Evolutionary conservation across 2,113 vertebrate genomes (phyloP).

Genomic region (Lagopus leucura): DNA sequence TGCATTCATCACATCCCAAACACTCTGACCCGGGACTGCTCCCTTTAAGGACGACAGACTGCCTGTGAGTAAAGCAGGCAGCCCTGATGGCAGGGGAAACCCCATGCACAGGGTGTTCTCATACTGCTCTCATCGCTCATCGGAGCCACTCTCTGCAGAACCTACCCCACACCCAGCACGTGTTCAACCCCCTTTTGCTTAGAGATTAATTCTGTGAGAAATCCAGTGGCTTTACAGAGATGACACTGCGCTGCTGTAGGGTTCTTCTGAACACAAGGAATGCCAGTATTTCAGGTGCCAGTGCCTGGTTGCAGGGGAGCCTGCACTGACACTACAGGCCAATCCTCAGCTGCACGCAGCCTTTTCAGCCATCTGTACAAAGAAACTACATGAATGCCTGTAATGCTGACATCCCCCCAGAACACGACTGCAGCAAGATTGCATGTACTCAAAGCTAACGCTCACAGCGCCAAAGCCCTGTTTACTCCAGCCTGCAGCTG

Average conservation of each 20-base stretch:
- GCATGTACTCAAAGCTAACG: background rate
- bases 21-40: background rate
- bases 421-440: background rate
- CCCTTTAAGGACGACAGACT: background rate
- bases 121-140: background rate
- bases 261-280: background rate
- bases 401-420: background rate
- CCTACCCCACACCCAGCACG: background rate
- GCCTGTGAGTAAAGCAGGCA: background rate
- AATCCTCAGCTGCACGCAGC: background rate
- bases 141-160: background rate
- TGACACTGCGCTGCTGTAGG: background rate
- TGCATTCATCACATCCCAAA: too few species aligned
- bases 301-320: background rate
- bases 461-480: background rate
- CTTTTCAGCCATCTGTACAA: background rate
- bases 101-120: background rate
- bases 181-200: conserved; percentile 5
- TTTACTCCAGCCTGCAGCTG: background rate
- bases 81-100: background rate
- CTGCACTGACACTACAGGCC: background rate
- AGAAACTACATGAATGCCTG: background rate
- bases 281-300: background rate
- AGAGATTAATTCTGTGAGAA: conserved; percentile 16
- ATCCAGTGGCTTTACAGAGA: background rate